Percentiles rank a stretch among this genome's conserved stretches.
phyloP scores from a whole-genome alignment of 2,113 vertebrate species.

The Laticauda colubrina region DNA sequence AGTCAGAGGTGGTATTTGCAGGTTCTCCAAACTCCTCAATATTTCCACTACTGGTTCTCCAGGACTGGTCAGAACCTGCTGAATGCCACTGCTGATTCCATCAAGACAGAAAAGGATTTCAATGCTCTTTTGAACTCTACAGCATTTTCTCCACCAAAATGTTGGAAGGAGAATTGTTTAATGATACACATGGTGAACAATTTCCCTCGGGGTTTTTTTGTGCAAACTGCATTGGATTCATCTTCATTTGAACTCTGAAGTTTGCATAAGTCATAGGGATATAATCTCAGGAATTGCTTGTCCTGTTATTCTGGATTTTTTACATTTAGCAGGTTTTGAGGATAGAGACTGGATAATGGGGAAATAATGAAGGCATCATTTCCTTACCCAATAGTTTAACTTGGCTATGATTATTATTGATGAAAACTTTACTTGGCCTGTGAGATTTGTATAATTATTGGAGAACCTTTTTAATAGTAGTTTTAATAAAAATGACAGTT shows the following conservation, averaged over 20 bases:
- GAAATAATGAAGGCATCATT: background rate
- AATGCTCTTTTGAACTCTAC: background rate
- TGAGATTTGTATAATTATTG: background rate
- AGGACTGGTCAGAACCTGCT: too few species aligned
- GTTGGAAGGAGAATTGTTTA: background rate
- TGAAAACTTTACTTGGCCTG: background rate
- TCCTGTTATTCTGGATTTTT: background rate
- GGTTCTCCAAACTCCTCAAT: too few species aligned
- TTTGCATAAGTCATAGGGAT: background rate
- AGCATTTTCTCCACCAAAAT: background rate
- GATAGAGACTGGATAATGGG: background rate
- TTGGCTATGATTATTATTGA: background rate
- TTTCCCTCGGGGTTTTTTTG: background rate
- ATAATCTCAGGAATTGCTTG: background rate
- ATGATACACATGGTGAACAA: background rate
- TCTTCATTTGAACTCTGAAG: background rate
- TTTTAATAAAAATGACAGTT: background rate
- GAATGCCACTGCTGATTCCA: too few species aligned
- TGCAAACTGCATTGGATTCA: background rate
- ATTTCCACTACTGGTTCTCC: too few species aligned
- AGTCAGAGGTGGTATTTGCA: too few species aligned
- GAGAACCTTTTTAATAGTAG: background rate
- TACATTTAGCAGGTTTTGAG: background rate
- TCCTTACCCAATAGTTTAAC: background rate
- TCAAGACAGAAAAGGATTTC: background rate